Conservation (phyloP, 2,113 vertebrate species). For the Pan troglodytes region NHGRI_mPanTro3-v2.1_pri NC_072421.2:45459501-45460000, state of each 20-base stretch:
- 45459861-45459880: neutral
- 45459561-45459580: slow-evolving; percentile 97
- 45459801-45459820: slow-evolving; percentile 38
- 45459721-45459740: slow-evolving; percentile 31
- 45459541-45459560: slow-evolving; percentile 99
- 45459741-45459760: slow-evolving; percentile 48
- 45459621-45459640: slow-evolving; percentile 29
- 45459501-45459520: slow-evolving; percentile 98
- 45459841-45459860: slow-evolving; percentile 46
- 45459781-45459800: neutral
- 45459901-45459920: slow-evolving; percentile 18
- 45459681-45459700: slow-evolving; percentile 51
- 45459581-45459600: slow-evolving; percentile 50
- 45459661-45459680: slow-evolving; percentile 52
- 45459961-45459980: neutral
- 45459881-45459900: neutral
- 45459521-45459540: slow-evolving; percentile 99
- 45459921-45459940: neutral
- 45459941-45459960: slow-evolving; percentile 4
- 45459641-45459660: slow-evolving; percentile 61
- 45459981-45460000: slow-evolving; percentile 4
- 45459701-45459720: slow-evolving; percentile 5
- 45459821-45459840: slow-evolving; percentile 20
- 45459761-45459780: neutral
- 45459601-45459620: slow-evolving; percentile 55